phyloP scores from a whole-genome alignment of 2,797 vertebrate species.

The Holocentrus rufus region DNA sequence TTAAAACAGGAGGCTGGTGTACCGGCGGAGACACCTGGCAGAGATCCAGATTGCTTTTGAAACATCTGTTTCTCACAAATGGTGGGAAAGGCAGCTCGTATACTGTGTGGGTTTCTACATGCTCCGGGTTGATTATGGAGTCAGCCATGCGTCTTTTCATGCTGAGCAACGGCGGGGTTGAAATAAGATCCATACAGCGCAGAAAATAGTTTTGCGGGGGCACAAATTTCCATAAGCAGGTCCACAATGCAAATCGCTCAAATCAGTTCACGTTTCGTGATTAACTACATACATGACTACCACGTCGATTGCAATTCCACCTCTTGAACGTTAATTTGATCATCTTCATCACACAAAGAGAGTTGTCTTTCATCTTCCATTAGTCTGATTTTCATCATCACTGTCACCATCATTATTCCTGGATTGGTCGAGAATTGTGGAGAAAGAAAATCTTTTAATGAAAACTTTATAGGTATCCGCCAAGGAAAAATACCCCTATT shows the following conservation, averaged over 20 bases:
- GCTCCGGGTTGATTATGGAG: slow-evolving; percentile 19
- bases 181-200: slow-evolving; percentile 4
- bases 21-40: slow-evolving; percentile 31
- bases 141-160: not conserved
- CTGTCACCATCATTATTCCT: slow-evolving; percentile 9
- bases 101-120: slow-evolving; percentile 53
- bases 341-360: slow-evolving; percentile 24
- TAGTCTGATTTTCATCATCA: slow-evolving; percentile 33
- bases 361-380: slow-evolving; percentile 1
- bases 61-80: slow-evolving; percentile 56
- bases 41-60: slow-evolving; percentile 29
- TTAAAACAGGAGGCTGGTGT: slow-evolving; percentile 36
- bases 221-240: slow-evolving; percentile 8
- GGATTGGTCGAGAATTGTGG: not conserved
- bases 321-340: too few relatives aligned
- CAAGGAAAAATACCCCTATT: slow-evolving; percentile 6
- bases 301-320: too few relatives aligned
- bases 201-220: slow-evolving; percentile 4
- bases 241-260: not conserved
- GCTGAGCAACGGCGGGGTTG: not conserved
- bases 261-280: not conserved
- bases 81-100: slow-evolving; percentile 35
- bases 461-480: slow-evolving; percentile 1
- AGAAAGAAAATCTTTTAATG: not conserved
- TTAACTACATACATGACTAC: not conserved